Base-by-base conservation (phyloP, 92 coral and sea anemone genomes). In the Plumapathes pennacea region DNA sequence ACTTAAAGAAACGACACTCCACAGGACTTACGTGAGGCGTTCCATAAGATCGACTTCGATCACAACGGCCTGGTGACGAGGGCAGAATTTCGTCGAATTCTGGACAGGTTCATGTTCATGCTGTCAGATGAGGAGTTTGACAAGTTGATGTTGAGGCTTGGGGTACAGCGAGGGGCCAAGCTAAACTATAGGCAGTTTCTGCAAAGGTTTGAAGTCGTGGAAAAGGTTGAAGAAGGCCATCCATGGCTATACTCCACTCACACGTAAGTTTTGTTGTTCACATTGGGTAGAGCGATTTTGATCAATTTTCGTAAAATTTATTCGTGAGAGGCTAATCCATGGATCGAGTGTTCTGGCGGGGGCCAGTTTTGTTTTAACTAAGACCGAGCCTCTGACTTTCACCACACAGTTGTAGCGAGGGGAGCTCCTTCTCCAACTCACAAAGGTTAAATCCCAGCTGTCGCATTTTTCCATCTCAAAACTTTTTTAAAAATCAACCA, bases 11-110 rank as follows among this genome's bases (percentile, higher is more conserved):
- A n/a, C 13, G 18, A 21, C 10, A 46, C 43, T 10, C 6, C 46
- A 5, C 55, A 91, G 97, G 97, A 89, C 57, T 76, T 91, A 31
- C 85, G 96, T 11, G 96, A 58, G 44, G 97, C 97, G 33, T 91
- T 91, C 64, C 87, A 83, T 50, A 91, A 91, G 79, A 79, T 91
- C 30, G 97, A 91, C 60, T 89, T 55, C 45, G 90, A 91, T 44
- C 95, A 77, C 50, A 85, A 91, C 50, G 97, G 97, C 7, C 50
- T 61, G 11, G 66, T 91, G 1, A 88, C 97, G 0, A 56, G 97
- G 47, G 67, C 82, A 6, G 96, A 91, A 44, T 88, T 91, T 59
- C 84, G 97, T 54, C 96, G 92, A 10, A 82, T 91, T 26, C 74
- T 91, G 60, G 95, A 91, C 59, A 76, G 90, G 32, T 58, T 91